Evolutionary conservation across 2,113 vertebrate genomes (phyloP).

Genomic region (Piaya cayana): DNA sequence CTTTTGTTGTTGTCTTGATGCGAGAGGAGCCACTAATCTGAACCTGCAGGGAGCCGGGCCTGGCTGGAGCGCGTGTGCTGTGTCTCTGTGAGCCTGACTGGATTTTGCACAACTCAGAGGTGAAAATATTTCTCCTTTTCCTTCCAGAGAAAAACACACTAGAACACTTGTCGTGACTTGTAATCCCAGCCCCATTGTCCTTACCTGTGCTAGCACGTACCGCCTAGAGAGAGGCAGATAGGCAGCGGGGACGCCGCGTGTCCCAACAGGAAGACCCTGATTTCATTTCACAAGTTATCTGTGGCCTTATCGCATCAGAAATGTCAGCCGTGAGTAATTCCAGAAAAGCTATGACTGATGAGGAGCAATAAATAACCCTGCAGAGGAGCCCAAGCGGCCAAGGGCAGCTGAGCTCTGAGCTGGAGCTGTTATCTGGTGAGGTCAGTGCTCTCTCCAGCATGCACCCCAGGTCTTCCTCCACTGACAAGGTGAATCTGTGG

Average conservation of each 20-base stretch:
- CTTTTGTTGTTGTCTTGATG: not conserved
- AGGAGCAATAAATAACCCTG: conserved; percentile 31
- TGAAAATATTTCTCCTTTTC: conserved; percentile 9
- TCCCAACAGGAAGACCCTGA: conserved; percentile 60
- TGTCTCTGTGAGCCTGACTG: not conserved
- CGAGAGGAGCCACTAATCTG: not conserved
- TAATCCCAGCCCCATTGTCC: not conserved
- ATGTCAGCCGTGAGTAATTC: conserved; percentile 55
- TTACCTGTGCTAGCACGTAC: not conserved
- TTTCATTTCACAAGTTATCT: conserved; percentile 52
- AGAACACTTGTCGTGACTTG: not conserved
- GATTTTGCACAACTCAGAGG: not conserved
- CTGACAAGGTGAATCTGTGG: not conserved
- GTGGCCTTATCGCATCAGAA: conserved; percentile 61
- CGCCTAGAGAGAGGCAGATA: conserved; percentile 33
- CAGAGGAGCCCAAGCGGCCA: not conserved
- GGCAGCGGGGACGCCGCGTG: not conserved
- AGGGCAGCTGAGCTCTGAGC: not conserved
- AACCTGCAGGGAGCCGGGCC: not conserved
- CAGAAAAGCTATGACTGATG: conserved; percentile 35
- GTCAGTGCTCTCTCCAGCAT: not conserved
- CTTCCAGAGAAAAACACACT: conserved; percentile 2
- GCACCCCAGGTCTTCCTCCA: not conserved
- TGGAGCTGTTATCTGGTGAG: not conserved
- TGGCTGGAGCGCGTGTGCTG: not conserved